A percentile compares a stretch with the other conserved stretches of the same genome.
These are phyloP conservation scores for Origma solitaria DNA, from an alignment of 2,113 vertebrate genomes.

Conservation along the genomic window DNA sequence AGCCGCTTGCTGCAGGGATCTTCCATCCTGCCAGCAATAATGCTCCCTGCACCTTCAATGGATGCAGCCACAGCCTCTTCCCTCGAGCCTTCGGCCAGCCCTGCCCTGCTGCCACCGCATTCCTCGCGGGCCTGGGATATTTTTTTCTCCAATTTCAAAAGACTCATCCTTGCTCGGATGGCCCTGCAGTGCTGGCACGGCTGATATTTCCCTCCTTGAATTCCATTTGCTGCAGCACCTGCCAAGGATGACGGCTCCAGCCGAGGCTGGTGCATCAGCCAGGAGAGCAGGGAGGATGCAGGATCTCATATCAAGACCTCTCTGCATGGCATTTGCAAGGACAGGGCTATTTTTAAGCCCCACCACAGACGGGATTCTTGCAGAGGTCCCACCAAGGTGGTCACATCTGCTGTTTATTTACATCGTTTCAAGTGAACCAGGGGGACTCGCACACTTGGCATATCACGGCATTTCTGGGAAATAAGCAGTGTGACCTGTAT, in stretches of 20 bases:
- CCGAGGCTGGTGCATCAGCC: neutral
- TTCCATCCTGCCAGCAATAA: neutral
- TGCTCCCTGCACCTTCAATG: neutral
- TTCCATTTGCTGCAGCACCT: neutral
- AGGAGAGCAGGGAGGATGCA: neutral
- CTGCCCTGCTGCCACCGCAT: neutral
- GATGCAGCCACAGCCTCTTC: neutral
- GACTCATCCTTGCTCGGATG: neutral
- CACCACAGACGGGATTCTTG: neutral
- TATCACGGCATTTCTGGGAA: neutral
- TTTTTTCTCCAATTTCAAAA: slow-evolving; percentile 4
- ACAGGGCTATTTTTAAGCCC: slow-evolving; percentile 23
- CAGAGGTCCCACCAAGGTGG: neutral
- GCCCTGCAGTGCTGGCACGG: neutral
- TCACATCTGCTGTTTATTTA: neutral
- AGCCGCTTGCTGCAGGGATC: neutral
- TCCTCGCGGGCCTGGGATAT: neutral
- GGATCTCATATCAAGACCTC: neutral
- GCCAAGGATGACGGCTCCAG: neutral
- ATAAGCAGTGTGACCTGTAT: neutral
- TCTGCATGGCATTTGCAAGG: slow-evolving; percentile 3
- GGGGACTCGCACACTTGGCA: neutral
- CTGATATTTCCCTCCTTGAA: neutral
- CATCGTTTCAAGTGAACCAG: neutral
- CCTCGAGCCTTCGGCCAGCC: neutral